Evolutionary conservation across 2,797 vertebrate species (phyloP), one percentile per base, ranked within the genome.

Genomic region (Spheniscus humboldti): DNA sequence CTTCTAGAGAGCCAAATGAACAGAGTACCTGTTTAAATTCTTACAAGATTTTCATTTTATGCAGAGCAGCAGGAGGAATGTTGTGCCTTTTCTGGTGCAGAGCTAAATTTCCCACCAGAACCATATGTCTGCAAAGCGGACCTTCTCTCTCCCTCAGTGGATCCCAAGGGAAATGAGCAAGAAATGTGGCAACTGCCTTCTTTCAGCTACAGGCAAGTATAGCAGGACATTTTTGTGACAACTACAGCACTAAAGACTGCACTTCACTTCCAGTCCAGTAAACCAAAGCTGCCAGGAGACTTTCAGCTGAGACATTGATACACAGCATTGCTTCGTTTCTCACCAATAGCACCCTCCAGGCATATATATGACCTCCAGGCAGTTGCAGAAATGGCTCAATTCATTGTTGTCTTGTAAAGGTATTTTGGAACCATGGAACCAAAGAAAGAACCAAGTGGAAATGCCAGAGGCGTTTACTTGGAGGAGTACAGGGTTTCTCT

Each of bases 21-120:
- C 31, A 80, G 67, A 96, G 56, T 75, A 15, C 75, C n/a, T 92
- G 66, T 93, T 94, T 96, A 96, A 96, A 91, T 97, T 97, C 90
- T 95, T 94, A 88, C n/a, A 87, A 47, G 84, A 72, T 93, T 96
- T 97, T 86, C 88, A 64, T 96, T 96, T 94, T 85, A 81, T 86
- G 37, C 90, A 93, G 80, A 96, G 74, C 87, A 97, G 85, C 90
- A 93, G 89, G 56, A 93, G 30, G 89, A 92, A 73, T 69, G 90
- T 67, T 96, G 89, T 88, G 39, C 81, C 68, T 96, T 97, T 97
- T 96, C 77, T 96, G 78, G 92, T 90, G 48, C 82, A 96, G 96
- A 88, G 85, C 63, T 96, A 88, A 88, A 85, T 97, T 94, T 94
- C 77, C 84, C 88, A 82, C 74, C 90, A 92, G 45, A 83, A 63